Conservation (phyloP, 2,797 vertebrate species). For the Periophthalmus magnuspinnatus region DNA sequence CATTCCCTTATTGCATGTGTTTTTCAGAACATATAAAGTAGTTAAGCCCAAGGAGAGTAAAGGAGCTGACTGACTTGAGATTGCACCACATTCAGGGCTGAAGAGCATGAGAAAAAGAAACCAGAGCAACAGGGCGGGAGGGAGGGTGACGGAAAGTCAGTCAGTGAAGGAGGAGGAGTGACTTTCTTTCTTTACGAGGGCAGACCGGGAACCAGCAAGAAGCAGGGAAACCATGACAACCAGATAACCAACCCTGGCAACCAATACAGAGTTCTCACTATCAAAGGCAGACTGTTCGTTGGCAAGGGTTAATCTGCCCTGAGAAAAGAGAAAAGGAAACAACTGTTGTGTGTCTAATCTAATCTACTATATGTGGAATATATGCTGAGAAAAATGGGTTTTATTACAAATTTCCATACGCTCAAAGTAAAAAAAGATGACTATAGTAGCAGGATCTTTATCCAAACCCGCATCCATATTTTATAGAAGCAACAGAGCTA, state of each 20-base stretch:
- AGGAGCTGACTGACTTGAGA: conserved; percentile 37
- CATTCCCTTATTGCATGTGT: neutral
- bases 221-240: conserved; percentile 78
- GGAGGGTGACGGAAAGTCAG: conserved; percentile 15
- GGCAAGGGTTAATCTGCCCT: conserved; percentile 68
- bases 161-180: conserved; percentile 20
- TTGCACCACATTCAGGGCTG: conserved; percentile 31
- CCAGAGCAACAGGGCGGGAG: conserved; percentile 15
- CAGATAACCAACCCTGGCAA: conserved; percentile 74
- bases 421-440: neutral
- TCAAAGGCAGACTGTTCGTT: conserved; percentile 61
- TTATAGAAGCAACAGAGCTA: conserved; percentile 29
- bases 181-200: conserved; percentile 53
- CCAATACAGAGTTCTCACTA: conserved; percentile 64
- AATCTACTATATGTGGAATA: neutral
- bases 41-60: conserved; percentile 1
- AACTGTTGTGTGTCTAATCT: conserved; percentile 41
- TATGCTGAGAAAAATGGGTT: conserved; percentile 1
- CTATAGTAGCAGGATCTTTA: conserved; percentile 13
- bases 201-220: conserved; percentile 73
- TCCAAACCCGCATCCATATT: conserved; percentile 11
- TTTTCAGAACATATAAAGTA: neutral
- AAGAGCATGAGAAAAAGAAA: conserved; percentile 24
- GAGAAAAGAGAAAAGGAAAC: conserved; percentile 41
- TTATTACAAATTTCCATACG: neutral